phyloP scores from a whole-genome alignment of 2,797 vertebrate species.

The Tamandua tetradactyla region DNA sequence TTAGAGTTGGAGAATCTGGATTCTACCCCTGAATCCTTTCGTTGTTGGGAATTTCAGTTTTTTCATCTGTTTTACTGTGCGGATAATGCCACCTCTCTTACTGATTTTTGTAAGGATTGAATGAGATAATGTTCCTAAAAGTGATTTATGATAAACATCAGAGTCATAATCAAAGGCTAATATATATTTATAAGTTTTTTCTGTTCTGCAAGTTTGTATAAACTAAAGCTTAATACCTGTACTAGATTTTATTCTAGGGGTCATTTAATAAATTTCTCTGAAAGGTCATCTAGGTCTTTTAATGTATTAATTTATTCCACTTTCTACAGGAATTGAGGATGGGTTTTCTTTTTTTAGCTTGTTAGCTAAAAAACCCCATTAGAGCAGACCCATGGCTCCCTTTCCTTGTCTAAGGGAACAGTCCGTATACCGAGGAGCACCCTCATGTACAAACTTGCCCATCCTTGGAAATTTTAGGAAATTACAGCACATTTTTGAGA shows the following conservation, averaged over 20 bases:
- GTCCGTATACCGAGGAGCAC: not conserved
- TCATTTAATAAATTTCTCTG: not conserved
- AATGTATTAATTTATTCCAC: not conserved
- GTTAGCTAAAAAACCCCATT: not conserved
- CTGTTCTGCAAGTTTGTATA: not conserved
- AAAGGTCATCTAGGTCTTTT: not conserved
- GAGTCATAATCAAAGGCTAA: not conserved
- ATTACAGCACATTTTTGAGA: not conserved
- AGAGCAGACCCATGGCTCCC: accelerated
- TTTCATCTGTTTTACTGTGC: not conserved
- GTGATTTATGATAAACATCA: not conserved
- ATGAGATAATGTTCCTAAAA: not conserved
- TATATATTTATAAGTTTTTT: not conserved
- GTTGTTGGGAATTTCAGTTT: not conserved
- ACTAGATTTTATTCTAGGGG: not conserved
- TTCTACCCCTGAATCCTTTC: not conserved
- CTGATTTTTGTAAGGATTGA: not conserved
- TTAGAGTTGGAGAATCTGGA: not conserved
- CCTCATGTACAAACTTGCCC: not conserved
- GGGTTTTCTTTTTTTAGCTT: not conserved
- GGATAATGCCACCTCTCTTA: not conserved
- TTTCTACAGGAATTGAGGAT: not conserved
- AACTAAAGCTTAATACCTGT: not conserved
- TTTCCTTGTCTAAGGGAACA: not conserved
- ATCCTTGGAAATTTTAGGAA: not conserved